Base-by-base conservation (phyloP, 1,140 invertebrate species). In the Nasonia longicornis region DNA sequence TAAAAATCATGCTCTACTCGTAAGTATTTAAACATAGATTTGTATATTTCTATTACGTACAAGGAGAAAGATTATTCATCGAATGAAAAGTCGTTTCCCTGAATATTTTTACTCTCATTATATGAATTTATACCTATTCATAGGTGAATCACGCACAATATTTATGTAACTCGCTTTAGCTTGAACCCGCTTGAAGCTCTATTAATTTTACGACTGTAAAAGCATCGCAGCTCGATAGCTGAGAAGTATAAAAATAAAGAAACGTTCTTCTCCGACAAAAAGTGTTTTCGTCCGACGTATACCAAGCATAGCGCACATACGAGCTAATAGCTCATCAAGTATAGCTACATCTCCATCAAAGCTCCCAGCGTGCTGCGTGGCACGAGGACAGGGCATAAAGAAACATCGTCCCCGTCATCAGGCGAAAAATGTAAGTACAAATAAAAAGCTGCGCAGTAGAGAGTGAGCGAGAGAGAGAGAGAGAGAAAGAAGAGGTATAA, bases 401-500 rank as follows among this genome's bases (percentile, higher is more conserved):
- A 69, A 69, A 82, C 45, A 79, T 42, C 79, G 82, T 84, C 81
- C 82, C 82, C 72, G 76, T 83, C 64, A 72, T 80, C 22, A 22
- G 12, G 79, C 79, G 26, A 82, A 83, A 76, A 48, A 73, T 58
- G 82, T 84, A 83, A 83, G 81, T 84, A 84, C 77, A 78, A 81
- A 82, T 70, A 81, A 84, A 85, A 81, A 82, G 80, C 66, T 76
- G 81, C 86, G 84, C 86, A 86, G 85, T 85, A 82, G 84, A 79
- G 75, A 42, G 38, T 3, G 31, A 35, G 31, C 31, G 31, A 35
- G 31, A 35, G 31, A 35, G 31, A 35, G 31, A 35, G 31, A 35
- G 10, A 66, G 35, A 22, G 63, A 64, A 26, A 64, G 63, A 22
- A 35, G 31, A 35, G 31, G 63, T 26, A 66, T n/a, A 16, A 29